These are phyloP conservation scores for Tipula vernalis DNA, from an alignment of 2,888 invertebrate genomes.

Conservation along the genomic window DNA sequence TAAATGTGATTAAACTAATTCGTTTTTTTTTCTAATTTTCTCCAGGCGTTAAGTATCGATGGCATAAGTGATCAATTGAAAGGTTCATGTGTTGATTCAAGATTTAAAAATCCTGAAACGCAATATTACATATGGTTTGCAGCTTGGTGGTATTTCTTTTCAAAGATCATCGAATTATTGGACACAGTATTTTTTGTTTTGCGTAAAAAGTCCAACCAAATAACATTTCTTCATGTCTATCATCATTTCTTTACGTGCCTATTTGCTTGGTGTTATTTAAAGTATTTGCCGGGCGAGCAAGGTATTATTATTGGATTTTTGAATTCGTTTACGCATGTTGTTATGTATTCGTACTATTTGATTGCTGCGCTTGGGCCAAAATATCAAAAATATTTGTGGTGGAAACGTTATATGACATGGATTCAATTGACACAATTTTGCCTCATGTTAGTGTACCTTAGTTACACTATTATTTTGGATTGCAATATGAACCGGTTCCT, in stretches of 20 bases:
- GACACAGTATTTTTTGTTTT: conserved; percentile 82
- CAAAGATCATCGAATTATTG: conserved; percentile 62
- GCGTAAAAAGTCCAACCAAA: conserved; percentile 79
- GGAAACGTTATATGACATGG: conserved; percentile 42
- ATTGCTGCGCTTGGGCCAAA: conserved; percentile 38
- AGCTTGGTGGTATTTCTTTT: conserved; percentile 70
- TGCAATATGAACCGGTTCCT: conserved; percentile 43
- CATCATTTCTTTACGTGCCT: conserved; percentile 74
- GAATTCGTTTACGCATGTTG: conserved; percentile 38
- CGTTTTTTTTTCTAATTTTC: background rate
- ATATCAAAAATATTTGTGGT: conserved; percentile 40
- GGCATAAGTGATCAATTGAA: background rate
- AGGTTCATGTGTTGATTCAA: background rate
- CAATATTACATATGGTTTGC: conserved; percentile 41
- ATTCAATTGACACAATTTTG: conserved; percentile 48
- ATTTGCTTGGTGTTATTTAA: conserved; percentile 66
- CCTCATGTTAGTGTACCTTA: conserved; percentile 51
- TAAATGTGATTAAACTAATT: too few relatives aligned
- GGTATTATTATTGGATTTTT: conserved; percentile 38
- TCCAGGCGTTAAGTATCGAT: background rate
- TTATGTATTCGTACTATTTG: conserved; percentile 43
- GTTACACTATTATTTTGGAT: conserved; percentile 37
- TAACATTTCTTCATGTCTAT: conserved; percentile 78
- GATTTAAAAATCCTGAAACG: background rate
- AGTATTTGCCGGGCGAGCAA: conserved; percentile 52